A percentile compares a stretch with the other conserved stretches of the same genome.
These are phyloP conservation scores for Perognathus longimembris DNA, from an alignment of 2,113 vertebrate species.

Conservation along the genomic window DNA sequence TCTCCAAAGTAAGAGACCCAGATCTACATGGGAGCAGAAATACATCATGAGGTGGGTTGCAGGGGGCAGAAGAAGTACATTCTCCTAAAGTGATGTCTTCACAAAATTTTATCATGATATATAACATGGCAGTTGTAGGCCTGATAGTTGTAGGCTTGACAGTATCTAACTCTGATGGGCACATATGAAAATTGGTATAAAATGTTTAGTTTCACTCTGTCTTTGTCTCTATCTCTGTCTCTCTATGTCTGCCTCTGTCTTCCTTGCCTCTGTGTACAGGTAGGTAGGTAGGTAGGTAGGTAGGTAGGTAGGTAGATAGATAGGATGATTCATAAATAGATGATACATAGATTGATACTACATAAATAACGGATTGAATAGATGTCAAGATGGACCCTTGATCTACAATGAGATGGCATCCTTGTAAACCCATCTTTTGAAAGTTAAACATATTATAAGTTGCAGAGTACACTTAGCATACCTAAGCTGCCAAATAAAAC, in stretches of 20 bases:
- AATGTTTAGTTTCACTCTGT: neutral
- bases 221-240: rapidly evolving
- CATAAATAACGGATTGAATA: too few relatives aligned
- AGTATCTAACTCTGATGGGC: too few relatives aligned
- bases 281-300: neutral
- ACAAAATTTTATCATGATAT: neutral
- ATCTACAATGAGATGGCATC: neutral
- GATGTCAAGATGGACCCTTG: too few relatives aligned
- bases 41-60: neutral
- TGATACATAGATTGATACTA: neutral
- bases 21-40: neutral
- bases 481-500: neutral
- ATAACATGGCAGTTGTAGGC: neutral
- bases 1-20: neutral
- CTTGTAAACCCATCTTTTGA: neutral
- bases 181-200: too few relatives aligned
- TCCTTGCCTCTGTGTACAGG: neutral
- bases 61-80: neutral
- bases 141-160: neutral
- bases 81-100: neutral
- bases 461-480: neutral
- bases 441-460: neutral
- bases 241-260: neutral
- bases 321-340: neutral
- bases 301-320: neutral